Evolutionary conservation across 2,888 invertebrate species (phyloP), one percentile per base, ranked within the genome.

Genomic region (Dascillus cervinus): DNA sequence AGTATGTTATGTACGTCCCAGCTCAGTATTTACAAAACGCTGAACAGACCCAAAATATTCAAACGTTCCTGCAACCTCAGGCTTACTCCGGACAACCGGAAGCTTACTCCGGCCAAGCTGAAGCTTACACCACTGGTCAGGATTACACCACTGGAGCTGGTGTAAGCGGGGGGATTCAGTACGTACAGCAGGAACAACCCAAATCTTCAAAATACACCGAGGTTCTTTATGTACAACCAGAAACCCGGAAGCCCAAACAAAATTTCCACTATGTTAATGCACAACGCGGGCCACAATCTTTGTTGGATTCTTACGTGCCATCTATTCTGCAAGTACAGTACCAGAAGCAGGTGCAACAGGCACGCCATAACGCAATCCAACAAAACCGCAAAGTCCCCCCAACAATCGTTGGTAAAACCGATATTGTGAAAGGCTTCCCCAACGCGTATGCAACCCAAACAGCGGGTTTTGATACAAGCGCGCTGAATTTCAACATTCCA

Each of bases 301-400:
- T 72, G 11, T 50, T 72, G 22, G 71, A 71, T 37, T 67, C 70
- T 4, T 72, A 72, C 38, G 56, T 70, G 3, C 71, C 72, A 1
- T 64, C 64, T 3, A 34, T 46, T 17, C 26, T 64, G 15, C 65
- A 65, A 44, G 32, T 60, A 15, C 54, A 58, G 32, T 61, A 58
- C 30, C 55, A 55, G 26, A 57, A 59, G 29, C 53, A 54, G 33
- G n/a, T n/a, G n/a, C 53, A 53, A 31, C 52, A 48, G 19, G 28
- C 35, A 17, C 29, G 30, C 28, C 67, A 70, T 2, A 70, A 70
- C 59, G 60, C 60, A 11, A 71, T 70, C 41, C 70, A 65, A 47
- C 46, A 59, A 17, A 6, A 4, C 4, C 17, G 4, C 4, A 17
- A 17, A 17, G n/a, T n/a, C n/a, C n/a, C n/a, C n/a, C n/a, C n/a